These are phyloP conservation scores for Paralvinella palmiformis DNA, from an alignment of 1,140 invertebrate genomes.

Conservation along the genomic window DNA sequence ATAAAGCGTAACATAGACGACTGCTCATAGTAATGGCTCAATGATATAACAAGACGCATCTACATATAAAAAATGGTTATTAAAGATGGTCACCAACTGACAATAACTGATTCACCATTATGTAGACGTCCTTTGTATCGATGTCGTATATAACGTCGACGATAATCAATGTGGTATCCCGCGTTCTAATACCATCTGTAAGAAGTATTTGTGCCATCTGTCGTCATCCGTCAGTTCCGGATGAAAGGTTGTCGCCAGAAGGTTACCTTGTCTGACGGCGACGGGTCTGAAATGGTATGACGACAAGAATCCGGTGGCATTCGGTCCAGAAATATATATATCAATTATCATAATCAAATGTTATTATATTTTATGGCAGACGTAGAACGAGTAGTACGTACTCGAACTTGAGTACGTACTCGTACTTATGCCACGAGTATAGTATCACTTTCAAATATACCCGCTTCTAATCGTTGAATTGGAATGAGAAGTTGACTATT, in stretches of 20 bases:
- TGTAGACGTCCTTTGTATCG: background rate
- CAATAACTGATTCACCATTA: background rate
- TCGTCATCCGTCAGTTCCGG: constrained; percentile 39
- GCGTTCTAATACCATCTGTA: constrained; percentile 12
- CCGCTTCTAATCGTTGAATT: too few species aligned
- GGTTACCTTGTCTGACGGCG: constrained; percentile 32
- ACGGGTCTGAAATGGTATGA: constrained; percentile 21
- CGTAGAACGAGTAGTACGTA: too few species aligned
- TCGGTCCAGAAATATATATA: too few species aligned
- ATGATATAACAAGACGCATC: background rate
- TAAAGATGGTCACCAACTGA: background rate
- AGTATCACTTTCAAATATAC: too few species aligned
- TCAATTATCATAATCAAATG: too few species aligned
- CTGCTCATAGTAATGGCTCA: too few species aligned
- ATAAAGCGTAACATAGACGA: background rate
- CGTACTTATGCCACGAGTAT: too few species aligned
- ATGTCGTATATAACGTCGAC: background rate
- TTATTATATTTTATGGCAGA: too few species aligned
- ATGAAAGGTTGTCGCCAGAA: constrained; percentile 39
- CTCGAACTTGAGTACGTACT: too few species aligned
- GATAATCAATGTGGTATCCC: background rate
- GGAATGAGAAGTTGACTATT: too few species aligned
- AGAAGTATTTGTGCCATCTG: constrained; percentile 37
- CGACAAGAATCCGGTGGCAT: too few species aligned
- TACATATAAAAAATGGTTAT: background rate